phyloP scores from a whole-genome alignment of 2,113 vertebrate species.

The Lycaon pictus region DNA sequence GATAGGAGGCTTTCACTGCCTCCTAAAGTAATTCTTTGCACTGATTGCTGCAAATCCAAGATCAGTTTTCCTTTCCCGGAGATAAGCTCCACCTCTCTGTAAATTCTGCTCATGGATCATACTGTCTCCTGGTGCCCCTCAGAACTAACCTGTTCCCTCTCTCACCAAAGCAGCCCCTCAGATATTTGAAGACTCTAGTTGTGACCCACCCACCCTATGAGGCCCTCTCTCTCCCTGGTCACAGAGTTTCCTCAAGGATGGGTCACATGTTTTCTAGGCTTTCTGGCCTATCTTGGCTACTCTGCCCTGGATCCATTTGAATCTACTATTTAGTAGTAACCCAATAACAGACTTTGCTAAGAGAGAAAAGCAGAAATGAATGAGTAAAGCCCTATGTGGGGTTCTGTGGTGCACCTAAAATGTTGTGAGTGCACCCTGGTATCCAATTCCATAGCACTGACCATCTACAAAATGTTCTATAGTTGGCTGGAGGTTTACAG shows the following conservation, averaged over 20 bases:
- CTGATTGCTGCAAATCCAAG: background rate
- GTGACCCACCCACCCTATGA: background rate
- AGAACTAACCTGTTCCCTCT: background rate
- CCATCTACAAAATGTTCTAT: background rate
- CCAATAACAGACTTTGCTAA: background rate
- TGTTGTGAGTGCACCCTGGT: background rate
- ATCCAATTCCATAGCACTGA: background rate
- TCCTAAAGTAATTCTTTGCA: fast-evolving
- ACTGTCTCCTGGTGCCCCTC: background rate
- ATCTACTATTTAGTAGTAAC: background rate
- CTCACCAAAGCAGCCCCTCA: background rate
- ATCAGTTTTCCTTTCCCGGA: background rate
- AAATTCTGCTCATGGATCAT: background rate
- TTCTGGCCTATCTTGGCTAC: background rate
- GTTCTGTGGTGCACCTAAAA: background rate
- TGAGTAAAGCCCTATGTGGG: background rate
- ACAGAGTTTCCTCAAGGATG: background rate
- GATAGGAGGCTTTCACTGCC: background rate
- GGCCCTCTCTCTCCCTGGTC: background rate
- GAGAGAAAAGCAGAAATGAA: background rate
- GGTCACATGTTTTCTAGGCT: background rate
- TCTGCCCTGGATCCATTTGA: background rate
- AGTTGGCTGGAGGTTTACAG: background rate
- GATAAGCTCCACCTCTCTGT: background rate
- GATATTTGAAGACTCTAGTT: background rate